Evolutionary conservation across 2,113 vertebrate genomes (phyloP).

Genomic region (Lathamus discolor): DNA sequence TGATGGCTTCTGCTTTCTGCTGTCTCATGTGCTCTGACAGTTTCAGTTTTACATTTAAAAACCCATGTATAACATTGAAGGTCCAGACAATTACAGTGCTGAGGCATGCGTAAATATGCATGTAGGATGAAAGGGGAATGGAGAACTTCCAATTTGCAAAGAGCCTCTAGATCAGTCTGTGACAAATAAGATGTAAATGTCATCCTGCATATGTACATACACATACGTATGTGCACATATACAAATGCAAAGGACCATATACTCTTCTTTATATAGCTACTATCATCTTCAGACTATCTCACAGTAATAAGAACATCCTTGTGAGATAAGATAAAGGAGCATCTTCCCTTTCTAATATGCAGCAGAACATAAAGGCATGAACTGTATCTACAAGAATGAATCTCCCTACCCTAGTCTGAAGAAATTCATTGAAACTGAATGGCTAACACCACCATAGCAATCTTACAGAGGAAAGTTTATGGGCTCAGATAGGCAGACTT

Average conservation of each 20-base stretch:
- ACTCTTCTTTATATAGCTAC: neutral
- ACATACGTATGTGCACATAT: too few species aligned
- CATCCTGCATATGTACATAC: neutral
- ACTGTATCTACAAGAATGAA: neutral
- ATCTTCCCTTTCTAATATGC: neutral
- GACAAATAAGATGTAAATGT: neutral
- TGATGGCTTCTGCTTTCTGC: neutral
- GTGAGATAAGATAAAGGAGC: neutral
- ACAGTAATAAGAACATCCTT: neutral
- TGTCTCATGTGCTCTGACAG: neutral
- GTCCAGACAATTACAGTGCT: neutral
- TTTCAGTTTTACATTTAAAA: neutral
- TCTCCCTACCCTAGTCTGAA: neutral
- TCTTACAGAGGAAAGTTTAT: neutral
- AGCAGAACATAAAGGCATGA: neutral
- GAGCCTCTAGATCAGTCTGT: neutral
- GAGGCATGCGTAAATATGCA: neutral
- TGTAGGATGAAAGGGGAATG: neutral
- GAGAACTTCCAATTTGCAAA: neutral
- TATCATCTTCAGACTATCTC: neutral
- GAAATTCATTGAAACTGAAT: neutral
- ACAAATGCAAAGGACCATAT: neutral
- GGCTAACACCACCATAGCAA: neutral
- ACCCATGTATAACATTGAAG: fast-evolving
- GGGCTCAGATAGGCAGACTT: neutral